A percentile compares a stretch with the other conserved stretches of the same genome.
Conservation (phyloP, 92 coral and sea anemone genomes). For the Anthopleura xanthogrammica region DNA sequence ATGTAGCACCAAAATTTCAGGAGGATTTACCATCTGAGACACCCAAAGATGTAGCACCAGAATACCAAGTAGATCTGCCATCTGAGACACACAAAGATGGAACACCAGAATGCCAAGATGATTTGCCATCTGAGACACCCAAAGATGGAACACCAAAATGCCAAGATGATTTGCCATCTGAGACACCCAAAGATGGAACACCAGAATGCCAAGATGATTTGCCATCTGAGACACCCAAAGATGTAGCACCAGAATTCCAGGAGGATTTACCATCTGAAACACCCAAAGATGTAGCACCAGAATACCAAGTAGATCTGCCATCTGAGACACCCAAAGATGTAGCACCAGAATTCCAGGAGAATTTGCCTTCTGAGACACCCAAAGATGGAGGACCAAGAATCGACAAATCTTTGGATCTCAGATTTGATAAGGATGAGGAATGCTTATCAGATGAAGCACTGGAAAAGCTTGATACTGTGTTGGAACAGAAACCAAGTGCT, state of each 20-base stretch:
- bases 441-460: constrained; percentile 38
- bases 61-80: background rate
- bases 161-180: background rate
- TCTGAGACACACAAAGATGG: background rate
- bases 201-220: background rate
- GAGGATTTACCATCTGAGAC: background rate
- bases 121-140: background rate
- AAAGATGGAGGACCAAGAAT: background rate
- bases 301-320: background rate
- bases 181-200: background rate
- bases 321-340: background rate
- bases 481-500: constrained; percentile 15
- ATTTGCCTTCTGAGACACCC: background rate
- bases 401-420: background rate
- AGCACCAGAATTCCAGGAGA: background rate
- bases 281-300: background rate
- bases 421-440: background rate
- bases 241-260: background rate
- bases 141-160: background rate
- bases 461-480: constrained; percentile 41
- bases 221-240: background rate
- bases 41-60: background rate
- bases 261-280: background rate
- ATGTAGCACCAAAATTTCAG: background rate
- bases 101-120: background rate